Evolutionary conservation across 1,140 invertebrate species (phyloP), one percentile per base, ranked within the genome.

Genomic region (Campodea augens): DNA sequence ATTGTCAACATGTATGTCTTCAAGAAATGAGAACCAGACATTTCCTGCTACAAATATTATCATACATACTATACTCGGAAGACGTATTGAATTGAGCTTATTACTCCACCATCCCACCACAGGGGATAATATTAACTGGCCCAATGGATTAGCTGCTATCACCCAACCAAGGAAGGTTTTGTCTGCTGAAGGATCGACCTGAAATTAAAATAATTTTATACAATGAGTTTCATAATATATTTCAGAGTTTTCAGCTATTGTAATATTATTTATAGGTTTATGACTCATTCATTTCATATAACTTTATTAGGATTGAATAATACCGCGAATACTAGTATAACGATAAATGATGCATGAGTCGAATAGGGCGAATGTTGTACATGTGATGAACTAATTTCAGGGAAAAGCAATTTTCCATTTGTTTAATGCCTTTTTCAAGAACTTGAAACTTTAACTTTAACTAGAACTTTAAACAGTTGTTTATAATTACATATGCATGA

Each of bases 101-200:
- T 88, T 89, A 20, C 77, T 75, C 81, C 83, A 86, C 69, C 74
- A 78, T 15, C 88, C 88, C 44, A 89, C 70, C 46, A 90, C 57
- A 7, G 86, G 86, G 4, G 86, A 89, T 53, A 85, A 84, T 25
- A 88, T 57, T 71, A 91, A 78, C 67, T 91, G 86, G 3, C 79
- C 86, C 22, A 91, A 64, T 25, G 86, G 87, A 66, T 88, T 88
- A 10, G 81, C 78, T 13, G 84, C 86, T 19, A 91, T 81, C 12
- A 87, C 75, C 55, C 78, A 76, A 20, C 86, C 84, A 66, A 89
- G 75, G 55, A 82, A 82, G 60, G 80, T 77, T 57, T 88, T 85
- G 38, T 73, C 75, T 12, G 81, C 73, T 13, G 63, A 65, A 38
- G 71, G 70, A 64, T 89, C 84, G 54, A 89, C 57, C 85, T 89